Evolutionary conservation across 2,797 vertebrate species (phyloP).

Genomic region (Catamblyrhynchus diadema): DNA sequence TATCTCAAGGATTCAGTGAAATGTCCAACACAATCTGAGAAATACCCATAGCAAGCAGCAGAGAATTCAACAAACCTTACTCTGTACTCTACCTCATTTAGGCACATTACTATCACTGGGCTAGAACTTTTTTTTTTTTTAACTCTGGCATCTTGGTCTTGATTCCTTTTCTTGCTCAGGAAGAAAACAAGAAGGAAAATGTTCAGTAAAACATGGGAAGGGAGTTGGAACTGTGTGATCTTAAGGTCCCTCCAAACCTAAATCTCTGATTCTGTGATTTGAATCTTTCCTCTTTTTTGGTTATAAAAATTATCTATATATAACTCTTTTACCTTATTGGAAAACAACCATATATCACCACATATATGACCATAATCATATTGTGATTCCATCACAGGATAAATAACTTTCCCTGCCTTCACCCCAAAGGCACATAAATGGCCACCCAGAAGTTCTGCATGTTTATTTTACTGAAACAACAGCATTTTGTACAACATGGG

Average conservation of each 20-base stretch:
- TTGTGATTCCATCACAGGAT: not conserved
- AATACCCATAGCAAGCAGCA: not conserved
- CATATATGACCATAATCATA: not conserved
- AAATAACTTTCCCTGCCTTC: not conserved
- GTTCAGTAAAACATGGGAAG: not conserved
- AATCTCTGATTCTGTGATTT: not conserved
- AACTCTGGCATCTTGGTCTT: not conserved
- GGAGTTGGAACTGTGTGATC: accelerated
- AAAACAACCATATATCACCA: not conserved
- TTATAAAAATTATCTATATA: not conserved
- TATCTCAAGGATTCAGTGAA: not conserved
- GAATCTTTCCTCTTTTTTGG: not conserved
- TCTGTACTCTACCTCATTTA: not conserved
- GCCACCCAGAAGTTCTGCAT: not conserved
- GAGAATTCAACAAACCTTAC: not conserved
- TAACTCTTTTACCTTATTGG: not conserved
- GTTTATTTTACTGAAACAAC: not conserved
- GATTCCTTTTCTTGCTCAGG: not conserved
- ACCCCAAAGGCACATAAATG: not conserved
- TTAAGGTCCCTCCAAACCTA: not conserved
- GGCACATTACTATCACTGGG: not conserved
- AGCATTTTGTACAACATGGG: not conserved
- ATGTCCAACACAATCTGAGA: not conserved
- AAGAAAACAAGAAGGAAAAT: not conserved
- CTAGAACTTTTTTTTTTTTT: not conserved